Evolutionary conservation across 1,140 invertebrate species (phyloP), one percentile per base, ranked within the genome.

Genomic region (Drosophila ambigua): DNA sequence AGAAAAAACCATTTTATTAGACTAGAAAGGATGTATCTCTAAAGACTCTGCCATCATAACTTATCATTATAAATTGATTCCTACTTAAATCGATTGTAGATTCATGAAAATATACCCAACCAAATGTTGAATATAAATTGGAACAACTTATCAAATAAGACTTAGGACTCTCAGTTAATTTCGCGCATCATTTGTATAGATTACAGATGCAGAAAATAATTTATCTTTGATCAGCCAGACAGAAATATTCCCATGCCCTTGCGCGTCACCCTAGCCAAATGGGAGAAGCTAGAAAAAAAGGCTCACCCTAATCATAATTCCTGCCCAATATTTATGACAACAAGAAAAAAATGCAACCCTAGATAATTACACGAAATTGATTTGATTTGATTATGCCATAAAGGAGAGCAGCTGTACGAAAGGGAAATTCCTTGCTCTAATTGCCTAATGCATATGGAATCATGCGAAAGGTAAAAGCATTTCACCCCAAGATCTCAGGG

Each of bases 391-490:
- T 77, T 55, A 66, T 72, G 52, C 50, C 72, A 72, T 77, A 64
- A 57, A 71, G 59, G 24, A 65, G 53, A 77, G 41, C 79, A 82
- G 79, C 79, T 81, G 79, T 63, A 62, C 43, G 43, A 39, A 13
- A 44, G 5, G 23, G 23, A 44, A 54, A 58, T 73, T 41, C 26
- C 71, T 41, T 62, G 73, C 58, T 74, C 77, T 77, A 85, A 77
- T 84, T 84, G 64, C 63, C 61, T 73, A 84, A 84, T 85, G 67
- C 73, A 77, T 64, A 74, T 54, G 48, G 69, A 85, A 85, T 85
- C 66, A 80, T 71, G 65, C 64, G 54, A 54, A 50, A 44, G 72
- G 61, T 66, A 24, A 51, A 50, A 64, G 58, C 54, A 52, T 54
- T 75, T 62, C 59, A 48, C 54, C 72, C 63, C 28, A 28, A 46